phyloP scores from a whole-genome alignment of 2,113 vertebrate genomes.

The Anhinga anhinga region DNA sequence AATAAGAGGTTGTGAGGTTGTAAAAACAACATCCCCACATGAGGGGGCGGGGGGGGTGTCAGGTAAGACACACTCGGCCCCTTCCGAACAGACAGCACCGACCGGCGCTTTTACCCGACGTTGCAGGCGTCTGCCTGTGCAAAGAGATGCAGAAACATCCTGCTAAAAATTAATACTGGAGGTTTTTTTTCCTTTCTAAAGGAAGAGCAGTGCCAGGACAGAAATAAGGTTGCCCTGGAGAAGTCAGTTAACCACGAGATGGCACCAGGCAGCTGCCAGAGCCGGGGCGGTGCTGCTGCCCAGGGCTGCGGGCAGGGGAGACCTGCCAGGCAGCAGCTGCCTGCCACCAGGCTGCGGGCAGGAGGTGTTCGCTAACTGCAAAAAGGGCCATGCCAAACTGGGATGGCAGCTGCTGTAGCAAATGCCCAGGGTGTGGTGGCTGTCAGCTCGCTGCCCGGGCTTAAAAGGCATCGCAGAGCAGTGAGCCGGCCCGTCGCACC shows the following conservation, averaged over 20 bases:
- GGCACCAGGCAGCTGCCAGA: constrained; percentile 28
- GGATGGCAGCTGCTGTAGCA: neutral
- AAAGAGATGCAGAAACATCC: neutral
- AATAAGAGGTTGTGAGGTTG: rapidly evolving
- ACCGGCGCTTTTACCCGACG: rapidly evolving
- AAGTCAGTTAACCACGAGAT: neutral
- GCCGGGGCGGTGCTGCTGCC: neutral
- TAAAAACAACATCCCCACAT: rapidly evolving
- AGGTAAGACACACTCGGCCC: neutral
- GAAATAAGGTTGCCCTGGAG: neutral
- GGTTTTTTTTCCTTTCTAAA: rapidly evolving
- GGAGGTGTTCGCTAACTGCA: rapidly evolving
- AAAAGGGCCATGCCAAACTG: rapidly evolving
- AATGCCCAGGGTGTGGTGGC: neutral
- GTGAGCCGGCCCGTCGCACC: rapidly evolving
- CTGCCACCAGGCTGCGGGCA: neutral
- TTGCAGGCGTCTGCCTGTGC: neutral
- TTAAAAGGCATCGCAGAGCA: neutral
- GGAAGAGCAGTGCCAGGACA: neutral
- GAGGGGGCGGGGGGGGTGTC: too few species aligned
- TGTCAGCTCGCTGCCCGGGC: rapidly evolving
- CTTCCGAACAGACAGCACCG: neutral
- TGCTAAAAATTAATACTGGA: rapidly evolving
- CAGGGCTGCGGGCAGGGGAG: neutral
- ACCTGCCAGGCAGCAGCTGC: neutral